A percentile compares a stretch with the other conserved stretches of the same genome.
phyloP scores from a whole-genome alignment of 1,140 invertebrate species.

The Phortica variegata region DNA sequence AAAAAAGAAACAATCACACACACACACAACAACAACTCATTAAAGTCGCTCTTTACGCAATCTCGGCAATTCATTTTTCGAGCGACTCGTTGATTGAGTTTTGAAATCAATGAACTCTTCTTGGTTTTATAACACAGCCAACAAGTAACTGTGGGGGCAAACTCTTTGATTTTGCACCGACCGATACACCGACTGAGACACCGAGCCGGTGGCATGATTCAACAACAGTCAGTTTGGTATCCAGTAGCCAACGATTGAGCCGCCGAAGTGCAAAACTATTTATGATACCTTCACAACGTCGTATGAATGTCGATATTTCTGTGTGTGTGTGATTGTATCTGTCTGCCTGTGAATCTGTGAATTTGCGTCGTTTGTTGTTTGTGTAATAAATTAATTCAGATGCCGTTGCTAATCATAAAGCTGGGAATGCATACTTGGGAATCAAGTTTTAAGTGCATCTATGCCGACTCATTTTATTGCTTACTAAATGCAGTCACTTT shows the following conservation, averaged over 20 bases:
- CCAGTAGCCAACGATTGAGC: too few species aligned
- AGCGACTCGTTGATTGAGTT: too few species aligned
- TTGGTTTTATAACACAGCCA: conserved; percentile 13
- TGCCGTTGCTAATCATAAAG: conserved; percentile 10
- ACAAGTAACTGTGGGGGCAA: conserved; percentile 30
- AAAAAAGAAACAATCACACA: too few species aligned
- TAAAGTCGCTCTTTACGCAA: too few species aligned
- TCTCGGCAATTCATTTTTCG: too few species aligned
- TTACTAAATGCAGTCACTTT: too few species aligned
- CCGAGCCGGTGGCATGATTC: too few species aligned
- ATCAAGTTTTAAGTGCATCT: too few species aligned
- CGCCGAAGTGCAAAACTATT: conserved; percentile 11
- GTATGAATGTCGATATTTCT: not conserved
- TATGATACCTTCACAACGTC: conserved; percentile 42
- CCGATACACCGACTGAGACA: conserved; percentile 1
- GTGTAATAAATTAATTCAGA: conserved; percentile 39
- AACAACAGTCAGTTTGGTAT: too few species aligned
- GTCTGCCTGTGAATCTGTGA: conserved; percentile 8
- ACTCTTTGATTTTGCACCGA: conserved; percentile 47
- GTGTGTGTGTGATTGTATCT: not conserved
- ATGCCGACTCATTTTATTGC: too few species aligned
- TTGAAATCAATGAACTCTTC: conserved; percentile 46
- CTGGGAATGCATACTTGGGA: too few species aligned
- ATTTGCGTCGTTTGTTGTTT: conserved; percentile 27
- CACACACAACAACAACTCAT: too few species aligned